A percentile compares a stretch with the other conserved stretches of the same genome.
Evolutionary conservation across 2,797 vertebrate species (phyloP).

Genomic region (Enteromius afrohamiltoni): DNA sequence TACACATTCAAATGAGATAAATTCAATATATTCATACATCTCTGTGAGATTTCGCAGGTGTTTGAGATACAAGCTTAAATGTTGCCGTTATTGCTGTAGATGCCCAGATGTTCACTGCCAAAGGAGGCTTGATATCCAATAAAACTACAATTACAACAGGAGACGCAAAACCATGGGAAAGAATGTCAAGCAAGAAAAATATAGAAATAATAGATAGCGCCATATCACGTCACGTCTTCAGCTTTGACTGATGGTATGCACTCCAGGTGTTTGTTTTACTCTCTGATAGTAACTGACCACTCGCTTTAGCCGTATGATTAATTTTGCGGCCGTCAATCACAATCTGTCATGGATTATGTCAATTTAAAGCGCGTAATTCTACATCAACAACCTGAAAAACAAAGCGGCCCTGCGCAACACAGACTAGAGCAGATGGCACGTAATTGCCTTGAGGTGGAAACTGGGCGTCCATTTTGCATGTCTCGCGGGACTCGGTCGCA

Average conservation of each 20-base stretch:
- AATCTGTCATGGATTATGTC: slow-evolving; percentile 58
- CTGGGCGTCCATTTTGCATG: slow-evolving; percentile 59
- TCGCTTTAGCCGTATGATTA: slow-evolving; percentile 47
- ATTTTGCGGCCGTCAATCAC: slow-evolving; percentile 58
- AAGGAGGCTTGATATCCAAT: slow-evolving; percentile 45
- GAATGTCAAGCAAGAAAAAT: slow-evolving; percentile 19
- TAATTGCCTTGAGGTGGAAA: slow-evolving; percentile 63
- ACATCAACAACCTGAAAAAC: slow-evolving; percentile 52
- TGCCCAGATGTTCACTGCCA: slow-evolving; percentile 52
- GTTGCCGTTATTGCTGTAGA: slow-evolving; percentile 43
- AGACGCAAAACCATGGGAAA: slow-evolving; percentile 29
- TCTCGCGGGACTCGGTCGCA: slow-evolving; percentile 45
- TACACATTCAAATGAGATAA: slow-evolving; percentile 24
- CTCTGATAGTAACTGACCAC: slow-evolving; percentile 38
- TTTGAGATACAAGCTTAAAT: slow-evolving; percentile 42
- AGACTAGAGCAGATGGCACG: slow-evolving; percentile 59
- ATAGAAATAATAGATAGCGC: slow-evolving; percentile 25
- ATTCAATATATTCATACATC: slow-evolving; percentile 35
- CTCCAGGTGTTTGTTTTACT: slow-evolving; percentile 29
- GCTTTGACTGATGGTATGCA: slow-evolving; percentile 34
- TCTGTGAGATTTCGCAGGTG: slow-evolving; percentile 45
- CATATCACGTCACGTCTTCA: not conserved
- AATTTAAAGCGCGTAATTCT: slow-evolving; percentile 59
- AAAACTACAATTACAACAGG: slow-evolving; percentile 31
- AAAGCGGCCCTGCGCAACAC: slow-evolving; percentile 29